Conservation (phyloP, 2,797 vertebrate genomes). For the Enteromius mattozi region DNA sequence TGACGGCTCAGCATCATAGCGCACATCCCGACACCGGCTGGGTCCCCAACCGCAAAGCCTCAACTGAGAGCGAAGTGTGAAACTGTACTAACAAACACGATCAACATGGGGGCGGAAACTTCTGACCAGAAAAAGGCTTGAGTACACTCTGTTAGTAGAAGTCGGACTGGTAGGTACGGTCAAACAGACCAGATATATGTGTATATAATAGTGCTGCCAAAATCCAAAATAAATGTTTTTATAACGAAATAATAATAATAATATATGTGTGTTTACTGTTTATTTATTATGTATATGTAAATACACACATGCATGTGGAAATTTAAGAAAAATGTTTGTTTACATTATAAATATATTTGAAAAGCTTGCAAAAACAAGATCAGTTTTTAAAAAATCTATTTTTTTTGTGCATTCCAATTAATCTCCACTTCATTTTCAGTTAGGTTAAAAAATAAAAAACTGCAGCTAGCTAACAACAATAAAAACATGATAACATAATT, state of each 20-base stretch:
- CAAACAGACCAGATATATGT: neutral
- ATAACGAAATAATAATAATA: neutral
- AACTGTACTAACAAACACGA: conserved; percentile 39
- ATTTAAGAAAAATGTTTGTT: neutral
- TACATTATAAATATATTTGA: neutral
- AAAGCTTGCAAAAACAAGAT: too few species aligned
- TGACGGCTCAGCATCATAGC: conserved; percentile 86
- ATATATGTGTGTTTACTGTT: too few species aligned
- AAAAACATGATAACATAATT: too few species aligned
- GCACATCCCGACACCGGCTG: conserved; percentile 93
- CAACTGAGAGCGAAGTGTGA: conserved; percentile 95
- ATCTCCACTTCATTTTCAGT: too few species aligned
- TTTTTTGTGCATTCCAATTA: too few species aligned
- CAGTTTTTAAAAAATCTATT: too few species aligned
- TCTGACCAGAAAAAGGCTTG: conserved; percentile 48
- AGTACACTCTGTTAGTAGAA: conserved; percentile 33
- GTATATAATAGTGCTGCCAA: neutral
- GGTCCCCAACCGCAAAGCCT: conserved; percentile 89
- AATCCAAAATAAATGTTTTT: neutral
- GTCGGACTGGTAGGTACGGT: neutral
- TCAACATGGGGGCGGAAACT: conserved; percentile 26
- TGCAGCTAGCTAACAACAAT: too few species aligned
- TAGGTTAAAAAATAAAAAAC: too few species aligned
- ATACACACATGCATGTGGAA: neutral
- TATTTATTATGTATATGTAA: too few species aligned